Percentiles rank a stretch among this genome's conserved stretches.
Evolutionary conservation across 2,113 vertebrate genomes (phyloP).

Genomic region (Prietella phreatophila): DNA sequence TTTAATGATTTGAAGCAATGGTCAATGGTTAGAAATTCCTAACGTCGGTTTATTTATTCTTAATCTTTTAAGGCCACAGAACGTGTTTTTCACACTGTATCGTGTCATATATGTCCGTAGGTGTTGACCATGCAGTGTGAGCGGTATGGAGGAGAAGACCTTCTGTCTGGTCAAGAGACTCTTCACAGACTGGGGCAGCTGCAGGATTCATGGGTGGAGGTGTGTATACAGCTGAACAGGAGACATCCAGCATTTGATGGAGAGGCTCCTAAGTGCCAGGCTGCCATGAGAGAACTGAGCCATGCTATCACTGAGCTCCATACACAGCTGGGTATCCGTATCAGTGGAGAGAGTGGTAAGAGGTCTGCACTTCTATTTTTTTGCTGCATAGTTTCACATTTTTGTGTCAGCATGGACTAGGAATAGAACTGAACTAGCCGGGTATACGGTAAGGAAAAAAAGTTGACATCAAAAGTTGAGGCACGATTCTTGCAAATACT

Average conservation of each 20-base stretch:
- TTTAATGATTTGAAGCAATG: slow-evolving; percentile 64
- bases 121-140: slow-evolving; percentile 65
- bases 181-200: slow-evolving; percentile 61
- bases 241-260: slow-evolving; percentile 71
- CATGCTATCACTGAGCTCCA: slow-evolving; percentile 58
- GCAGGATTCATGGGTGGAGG: slow-evolving; percentile 73
- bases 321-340: slow-evolving; percentile 64
- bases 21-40: slow-evolving; percentile 62
- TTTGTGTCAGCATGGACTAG: background rate
- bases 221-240: slow-evolving; percentile 67
- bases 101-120: slow-evolving; percentile 57
- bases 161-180: slow-evolving; percentile 69
- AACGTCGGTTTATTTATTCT: background rate
- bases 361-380: too few relatives aligned
- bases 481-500: background rate
- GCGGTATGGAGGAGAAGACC: slow-evolving; percentile 66
- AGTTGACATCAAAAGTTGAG: background rate
- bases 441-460: background rate
- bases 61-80: background rate
- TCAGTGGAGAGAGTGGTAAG: slow-evolving; percentile 77
- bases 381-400: background rate
- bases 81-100: background rate
- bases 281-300: slow-evolving; percentile 65
- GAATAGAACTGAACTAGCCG: background rate
- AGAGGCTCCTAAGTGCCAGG: slow-evolving; percentile 52